A percentile compares a stretch with the other conserved stretches of the same genome.
Evolutionary conservation across 1,140 invertebrate genomes (phyloP).

Genomic region (Pseudomyrmex pallidus): DNA sequence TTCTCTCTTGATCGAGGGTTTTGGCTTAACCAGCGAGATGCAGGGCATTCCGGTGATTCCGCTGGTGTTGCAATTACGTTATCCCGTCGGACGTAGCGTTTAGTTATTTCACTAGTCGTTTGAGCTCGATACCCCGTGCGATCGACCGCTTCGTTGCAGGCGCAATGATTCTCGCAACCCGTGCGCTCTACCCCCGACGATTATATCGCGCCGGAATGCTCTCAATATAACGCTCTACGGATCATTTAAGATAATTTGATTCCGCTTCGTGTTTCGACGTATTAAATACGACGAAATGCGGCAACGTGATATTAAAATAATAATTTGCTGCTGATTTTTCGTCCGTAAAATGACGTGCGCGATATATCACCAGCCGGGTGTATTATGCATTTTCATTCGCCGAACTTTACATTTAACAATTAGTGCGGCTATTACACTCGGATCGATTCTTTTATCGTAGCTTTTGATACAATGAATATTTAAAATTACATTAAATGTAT

Average conservation of each 20-base stretch:
- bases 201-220: slow-evolving; percentile 5
- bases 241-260: slow-evolving; percentile 40
- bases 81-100: slow-evolving; percentile 36
- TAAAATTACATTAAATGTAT: slow-evolving; percentile 6
- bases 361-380: background rate
- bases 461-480: slow-evolving; percentile 8
- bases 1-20: slow-evolving; percentile 41
- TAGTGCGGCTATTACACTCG: background rate
- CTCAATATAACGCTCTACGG: slow-evolving; percentile 6
- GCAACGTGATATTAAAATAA: slow-evolving; percentile 34
- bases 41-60: slow-evolving; percentile 56
- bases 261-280: background rate
- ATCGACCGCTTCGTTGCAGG: background rate
- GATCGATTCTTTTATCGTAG: background rate
- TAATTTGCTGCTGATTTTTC: slow-evolving; percentile 38
- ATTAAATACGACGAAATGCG: slow-evolving; percentile 23
- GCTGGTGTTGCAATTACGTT: slow-evolving; percentile 63
- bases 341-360: background rate
- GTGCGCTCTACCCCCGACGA: slow-evolving; percentile 15
- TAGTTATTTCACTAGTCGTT: slow-evolving; percentile 53
- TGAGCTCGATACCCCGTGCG: background rate
- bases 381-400: slow-evolving; percentile 26
- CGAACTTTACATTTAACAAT: slow-evolving; percentile 27
- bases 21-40: slow-evolving; percentile 28
- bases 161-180: slow-evolving; percentile 30